Evolutionary conservation across 2,113 vertebrate genomes (phyloP).

Genomic region (Esox niger): DNA sequence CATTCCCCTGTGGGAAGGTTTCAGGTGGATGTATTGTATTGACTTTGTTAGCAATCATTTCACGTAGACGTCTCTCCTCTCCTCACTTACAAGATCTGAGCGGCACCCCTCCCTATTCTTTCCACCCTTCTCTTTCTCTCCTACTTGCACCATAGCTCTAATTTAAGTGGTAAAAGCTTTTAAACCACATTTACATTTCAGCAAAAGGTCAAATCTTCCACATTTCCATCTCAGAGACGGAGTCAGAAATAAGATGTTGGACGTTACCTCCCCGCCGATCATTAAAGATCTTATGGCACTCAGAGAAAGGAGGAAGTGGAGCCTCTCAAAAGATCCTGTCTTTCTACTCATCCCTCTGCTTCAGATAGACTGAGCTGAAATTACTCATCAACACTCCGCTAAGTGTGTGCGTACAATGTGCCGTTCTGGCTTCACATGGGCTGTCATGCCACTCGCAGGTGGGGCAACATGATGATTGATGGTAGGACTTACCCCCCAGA

Average conservation of each 20-base stretch:
- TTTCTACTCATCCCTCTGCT: conserved; percentile 35
- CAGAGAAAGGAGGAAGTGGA: neutral
- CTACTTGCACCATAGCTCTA: conserved; percentile 7
- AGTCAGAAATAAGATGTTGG: conserved; percentile 30
- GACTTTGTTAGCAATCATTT: conserved; percentile 7
- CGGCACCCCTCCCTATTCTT: neutral
- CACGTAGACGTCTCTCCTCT: neutral
- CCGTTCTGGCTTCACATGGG: conserved; percentile 35
- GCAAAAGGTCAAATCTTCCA: conserved; percentile 55
- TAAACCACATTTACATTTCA: conserved; percentile 47
- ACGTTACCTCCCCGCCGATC: conserved; percentile 40
- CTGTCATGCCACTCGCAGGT: conserved; percentile 32
- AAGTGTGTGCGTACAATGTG: conserved; percentile 1
- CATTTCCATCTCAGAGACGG: conserved; percentile 36
- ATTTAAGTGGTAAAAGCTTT: conserved; percentile 48
- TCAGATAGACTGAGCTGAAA: conserved; percentile 50
- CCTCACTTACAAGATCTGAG: too few species aligned
- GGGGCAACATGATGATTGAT: conserved; percentile 55
- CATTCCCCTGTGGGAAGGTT: conserved; percentile 9
- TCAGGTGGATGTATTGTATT: neutral
- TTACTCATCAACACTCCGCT: conserved; percentile 20
- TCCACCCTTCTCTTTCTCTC: conserved; percentile 18
- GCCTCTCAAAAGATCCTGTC: conserved; percentile 42
- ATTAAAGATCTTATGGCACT: conserved; percentile 44
- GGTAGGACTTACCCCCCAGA: conserved; percentile 46